phyloP scores from a whole-genome alignment of 2,113 vertebrate genomes.

The Sphaerodactylus townsendi region DNA sequence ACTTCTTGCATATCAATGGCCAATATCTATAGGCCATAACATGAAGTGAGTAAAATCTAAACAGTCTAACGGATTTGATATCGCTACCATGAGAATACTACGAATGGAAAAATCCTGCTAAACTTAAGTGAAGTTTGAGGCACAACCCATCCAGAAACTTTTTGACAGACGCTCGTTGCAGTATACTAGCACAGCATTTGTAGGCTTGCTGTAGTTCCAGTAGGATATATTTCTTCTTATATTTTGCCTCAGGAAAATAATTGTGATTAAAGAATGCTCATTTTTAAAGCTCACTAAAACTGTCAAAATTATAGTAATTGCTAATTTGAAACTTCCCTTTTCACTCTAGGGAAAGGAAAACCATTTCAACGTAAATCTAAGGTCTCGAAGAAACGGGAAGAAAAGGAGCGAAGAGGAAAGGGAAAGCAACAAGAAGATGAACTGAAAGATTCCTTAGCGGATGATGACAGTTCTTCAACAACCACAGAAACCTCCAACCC shows the following conservation, averaged over 20 bases:
- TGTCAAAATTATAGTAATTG: not conserved
- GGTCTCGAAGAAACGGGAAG: slow-evolving; percentile 87
- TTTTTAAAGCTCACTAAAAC: not conserved
- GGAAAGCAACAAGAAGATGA: slow-evolving; percentile 87
- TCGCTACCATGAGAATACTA: not conserved
- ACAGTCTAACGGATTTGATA: not conserved
- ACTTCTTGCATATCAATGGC: not conserved
- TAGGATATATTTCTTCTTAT: not conserved
- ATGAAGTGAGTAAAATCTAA: not conserved
- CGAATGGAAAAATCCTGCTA: not conserved
- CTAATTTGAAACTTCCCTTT: slow-evolving; percentile 30
- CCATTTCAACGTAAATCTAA: slow-evolving; percentile 85
- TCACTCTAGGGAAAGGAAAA: slow-evolving; percentile 84
- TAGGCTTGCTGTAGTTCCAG: not conserved
- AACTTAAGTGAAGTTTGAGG: not conserved
- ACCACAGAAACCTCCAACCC: slow-evolving; percentile 98
- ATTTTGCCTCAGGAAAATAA: not conserved
- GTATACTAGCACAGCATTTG: not conserved
- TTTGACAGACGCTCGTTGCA: not conserved
- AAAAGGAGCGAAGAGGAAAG: slow-evolving; percentile 87
- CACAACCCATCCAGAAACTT: not conserved
- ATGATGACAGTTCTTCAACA: slow-evolving; percentile 98
- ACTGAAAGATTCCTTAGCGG: slow-evolving; percentile 87
- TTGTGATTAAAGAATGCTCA: not conserved
- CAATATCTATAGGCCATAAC: rapidly evolving